Evolutionary conservation across 1,140 invertebrate genomes (phyloP), one percentile per base, ranked within the genome.

Genomic region (Subanguina moxae): DNA sequence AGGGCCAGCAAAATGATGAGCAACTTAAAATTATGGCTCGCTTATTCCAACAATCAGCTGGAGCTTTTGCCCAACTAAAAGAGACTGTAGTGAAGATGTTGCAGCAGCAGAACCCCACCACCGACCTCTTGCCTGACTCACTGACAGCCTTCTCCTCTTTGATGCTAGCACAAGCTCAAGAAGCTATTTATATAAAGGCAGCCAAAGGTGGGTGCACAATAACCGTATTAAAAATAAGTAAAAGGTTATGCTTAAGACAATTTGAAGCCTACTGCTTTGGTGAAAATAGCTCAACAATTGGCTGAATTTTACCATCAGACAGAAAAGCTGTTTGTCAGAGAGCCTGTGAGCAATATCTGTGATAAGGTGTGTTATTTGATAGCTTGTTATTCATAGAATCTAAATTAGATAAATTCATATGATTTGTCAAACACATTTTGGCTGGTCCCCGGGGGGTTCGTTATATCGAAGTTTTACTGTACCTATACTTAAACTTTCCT

Each of bases 141-240:
- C 85, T 97, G 8, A 86, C 86, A 64, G 90, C 92, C 32, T 85
- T 98, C 9, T 87, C 89, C 32, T 85, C 89, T n/a, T 84, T 97
- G 57, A 96, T 97, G 93, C 84, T 97, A 0, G 94, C 95, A 8
- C 94, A 98, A 84, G 94, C 92, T 0, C 94, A 98, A 85, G 94
- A 98, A 85, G 89, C 93, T 67, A 92, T 97, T 82, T 92, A 92
- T 57, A 87, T 90, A 67, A 98, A 98, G 85, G 92, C 93, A 30
- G 90, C 93, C 64, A 87, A 90, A 82, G 92, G 90, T 91, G 83
- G 82, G 48, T 52, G n/a, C 8, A 52, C 3, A 52, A 21, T 52
- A 19, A 15, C 23, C 23, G 3, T 52, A 21, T 52, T 52, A 7
- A 61, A 19, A 78, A 78, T 28, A 9, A 59, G 28, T 27, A 21